These are phyloP conservation scores for Mastigias papua DNA, from an alignment of 30 jellyfish, hydroid and myxozoan genomes.

Conservation along the genomic window DNA sequence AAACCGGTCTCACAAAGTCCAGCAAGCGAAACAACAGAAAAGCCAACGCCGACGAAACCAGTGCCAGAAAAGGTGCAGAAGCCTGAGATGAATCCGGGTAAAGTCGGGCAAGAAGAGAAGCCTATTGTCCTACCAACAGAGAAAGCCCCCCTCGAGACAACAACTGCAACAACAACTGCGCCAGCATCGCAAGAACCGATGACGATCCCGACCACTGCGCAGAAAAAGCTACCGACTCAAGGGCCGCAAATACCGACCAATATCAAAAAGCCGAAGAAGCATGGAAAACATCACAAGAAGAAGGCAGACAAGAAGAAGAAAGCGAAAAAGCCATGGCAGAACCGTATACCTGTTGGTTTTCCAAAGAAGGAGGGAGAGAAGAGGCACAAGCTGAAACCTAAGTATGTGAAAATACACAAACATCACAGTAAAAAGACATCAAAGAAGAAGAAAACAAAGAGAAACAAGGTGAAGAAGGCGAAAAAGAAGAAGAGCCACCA, in stretches of 20 bases:
- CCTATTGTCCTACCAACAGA: constrained; percentile 36
- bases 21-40: neutral
- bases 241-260: constrained; percentile 10
- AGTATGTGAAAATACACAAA: constrained; percentile 3
- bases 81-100: constrained; percentile 15
- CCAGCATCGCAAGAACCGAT: neutral
- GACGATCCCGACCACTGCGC: constrained; percentile 16
- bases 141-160: neutral
- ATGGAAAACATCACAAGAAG: constrained; percentile 32
- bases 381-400: constrained; percentile 7
- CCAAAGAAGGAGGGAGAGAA: constrained; percentile 23
- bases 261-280: constrained; percentile 33
- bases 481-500: constrained; percentile 32
- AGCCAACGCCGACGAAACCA: constrained; percentile 9
- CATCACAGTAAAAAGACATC: constrained; percentile 1
- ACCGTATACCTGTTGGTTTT: constrained; percentile 55
- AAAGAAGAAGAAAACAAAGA: too few species aligned
- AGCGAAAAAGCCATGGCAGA: constrained; percentile 57
- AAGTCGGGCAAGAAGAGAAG: constrained; percentile 35
- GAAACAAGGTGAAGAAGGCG: constrained; percentile 6
- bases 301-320: constrained; percentile 18
- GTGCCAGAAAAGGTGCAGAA: neutral
- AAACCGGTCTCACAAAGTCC: constrained; percentile 2
- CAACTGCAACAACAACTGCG: constrained; percentile 19
- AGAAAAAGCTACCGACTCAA: neutral